Base-by-base conservation (phyloP, 2,888 invertebrate genomes). In the Crematogaster levior region DNA sequence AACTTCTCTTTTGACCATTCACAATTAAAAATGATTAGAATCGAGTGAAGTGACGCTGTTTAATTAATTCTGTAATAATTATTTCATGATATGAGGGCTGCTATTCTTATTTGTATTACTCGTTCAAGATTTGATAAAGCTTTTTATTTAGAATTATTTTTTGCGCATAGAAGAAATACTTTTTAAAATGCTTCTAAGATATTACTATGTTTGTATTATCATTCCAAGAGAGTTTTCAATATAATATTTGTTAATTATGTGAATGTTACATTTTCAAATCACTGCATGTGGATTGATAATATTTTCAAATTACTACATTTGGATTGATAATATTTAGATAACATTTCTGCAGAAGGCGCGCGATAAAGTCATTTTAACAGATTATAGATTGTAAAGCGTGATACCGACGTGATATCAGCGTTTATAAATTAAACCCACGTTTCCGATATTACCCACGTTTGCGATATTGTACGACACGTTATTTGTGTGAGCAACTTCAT, bases 361-460 rank as follows among this genome's bases (percentile, higher is more conserved):
- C 24, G 37, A 75, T 65, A 74, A 74, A 65, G 21, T 40, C 5
- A 51, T 75, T 65, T 53, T 51, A 51, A 65, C 75, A 51, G 75
- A 75, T 75, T 37, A 63, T 63, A 75, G 63, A 75, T 75, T 61
- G 15, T 48, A 61, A 37, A 40, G 27, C n/a, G 27, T 65, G 75
- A 75, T 75, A 75, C 27, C 40, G 51, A 27, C n/a, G 27, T 65
- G 75, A 75, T 75, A 75, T n/a, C 40, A 37, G 51, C 24, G 37
- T 65, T 75, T 75, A 66, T 65, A 40, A 75, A 75, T 75, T 75
- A 75, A 75, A 53, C 10, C 66, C 75, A 66, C 9, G 75, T 75
- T 40, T 75, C 15, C 27, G 75, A 75, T 75, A 75, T 75, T 51
- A 51, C n/a, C 37, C n/a, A n/a, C n/a, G n/a, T n/a, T n/a, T n/a